phyloP scores from a whole-genome alignment of 1,140 invertebrate species.

The Zaprionus lachaisei region DNA sequence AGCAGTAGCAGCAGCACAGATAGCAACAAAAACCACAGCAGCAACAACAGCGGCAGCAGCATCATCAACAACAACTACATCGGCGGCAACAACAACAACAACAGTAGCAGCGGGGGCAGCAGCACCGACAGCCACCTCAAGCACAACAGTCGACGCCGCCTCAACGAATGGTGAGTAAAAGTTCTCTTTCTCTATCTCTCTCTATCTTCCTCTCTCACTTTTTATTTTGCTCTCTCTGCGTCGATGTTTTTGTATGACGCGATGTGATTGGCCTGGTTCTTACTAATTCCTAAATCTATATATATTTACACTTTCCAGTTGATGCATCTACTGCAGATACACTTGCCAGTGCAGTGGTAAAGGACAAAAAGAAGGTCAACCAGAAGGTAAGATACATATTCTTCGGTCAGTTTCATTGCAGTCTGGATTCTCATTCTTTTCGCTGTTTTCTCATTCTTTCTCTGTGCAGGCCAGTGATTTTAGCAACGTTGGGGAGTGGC shows the following conservation, averaged over 20 bases:
- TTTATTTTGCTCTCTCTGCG: slow-evolving; percentile 21
- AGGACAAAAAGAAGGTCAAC: slow-evolving; percentile 87
- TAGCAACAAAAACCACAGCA: slow-evolving; percentile 44
- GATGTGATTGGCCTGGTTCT: slow-evolving; percentile 45
- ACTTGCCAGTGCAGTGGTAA: slow-evolving; percentile 86
- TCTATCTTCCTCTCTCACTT: neutral
- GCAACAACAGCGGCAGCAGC: slow-evolving; percentile 38
- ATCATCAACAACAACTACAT: slow-evolving; percentile 23
- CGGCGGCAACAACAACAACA: slow-evolving; percentile 37
- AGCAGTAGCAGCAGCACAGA: slow-evolving; percentile 52
- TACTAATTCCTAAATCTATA: slow-evolving; percentile 28
- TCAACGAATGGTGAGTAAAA: slow-evolving; percentile 64
- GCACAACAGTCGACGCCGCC: slow-evolving; percentile 42
- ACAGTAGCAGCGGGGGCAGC: slow-evolving; percentile 31
- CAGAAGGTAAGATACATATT: slow-evolving; percentile 85
- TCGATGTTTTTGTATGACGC: slow-evolving; percentile 7
- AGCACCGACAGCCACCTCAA: slow-evolving; percentile 27
- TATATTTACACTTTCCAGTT: slow-evolving; percentile 39
- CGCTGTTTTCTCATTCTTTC: slow-evolving; percentile 4
- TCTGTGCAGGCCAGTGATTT: slow-evolving; percentile 89
- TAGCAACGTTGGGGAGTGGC: slow-evolving; percentile 91
- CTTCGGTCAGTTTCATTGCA: neutral
- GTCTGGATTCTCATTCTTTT: neutral
- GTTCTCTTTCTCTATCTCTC: slow-evolving; percentile 3
- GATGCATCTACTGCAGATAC: slow-evolving; percentile 73